Percentiles rank a stretch among this genome's conserved stretches.
Evolutionary conservation across 2,888 invertebrate species (phyloP).

Genomic region (Callyntrura sp.): DNA sequence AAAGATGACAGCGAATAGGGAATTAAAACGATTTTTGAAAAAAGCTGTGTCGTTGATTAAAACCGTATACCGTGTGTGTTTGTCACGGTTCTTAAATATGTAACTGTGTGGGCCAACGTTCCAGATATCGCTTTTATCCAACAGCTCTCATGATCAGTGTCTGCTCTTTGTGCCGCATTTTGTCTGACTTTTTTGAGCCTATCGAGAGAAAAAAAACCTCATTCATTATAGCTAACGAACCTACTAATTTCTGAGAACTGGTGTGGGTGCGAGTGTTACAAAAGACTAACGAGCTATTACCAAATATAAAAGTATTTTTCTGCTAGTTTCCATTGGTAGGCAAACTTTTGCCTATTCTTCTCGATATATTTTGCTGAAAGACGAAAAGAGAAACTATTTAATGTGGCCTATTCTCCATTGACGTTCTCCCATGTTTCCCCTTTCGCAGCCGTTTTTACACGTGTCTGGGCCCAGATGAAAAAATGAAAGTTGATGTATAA

Average conservation of each 20-base stretch:
- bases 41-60: background rate
- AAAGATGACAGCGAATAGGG: background rate
- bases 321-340: constrained; percentile 64
- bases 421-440: too few species aligned
- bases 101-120: constrained; percentile 77
- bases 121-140: constrained; percentile 68
- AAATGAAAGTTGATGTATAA: background rate
- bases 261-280: background rate
- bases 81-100: constrained; percentile 71
- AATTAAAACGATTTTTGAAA: background rate
- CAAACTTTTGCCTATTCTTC: constrained; percentile 50
- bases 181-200: constrained; percentile 46
- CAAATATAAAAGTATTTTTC: constrained; percentile 74
- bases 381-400: background rate
- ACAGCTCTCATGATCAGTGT: constrained; percentile 71
- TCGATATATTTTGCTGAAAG: constrained; percentile 62
- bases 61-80: constrained; percentile 43
- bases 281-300: constrained; percentile 23
- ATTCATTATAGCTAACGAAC: background rate
- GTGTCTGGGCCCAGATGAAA: too few species aligned
- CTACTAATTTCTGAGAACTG: background rate
- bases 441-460: too few species aligned
- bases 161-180: constrained; percentile 23
- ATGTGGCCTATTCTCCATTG: too few species aligned
- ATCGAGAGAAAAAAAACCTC: background rate